Evolutionary conservation across 2,113 vertebrate genomes (phyloP), one percentile per base, ranked within the genome.

Genomic region (Myodes glareolus): DNA sequence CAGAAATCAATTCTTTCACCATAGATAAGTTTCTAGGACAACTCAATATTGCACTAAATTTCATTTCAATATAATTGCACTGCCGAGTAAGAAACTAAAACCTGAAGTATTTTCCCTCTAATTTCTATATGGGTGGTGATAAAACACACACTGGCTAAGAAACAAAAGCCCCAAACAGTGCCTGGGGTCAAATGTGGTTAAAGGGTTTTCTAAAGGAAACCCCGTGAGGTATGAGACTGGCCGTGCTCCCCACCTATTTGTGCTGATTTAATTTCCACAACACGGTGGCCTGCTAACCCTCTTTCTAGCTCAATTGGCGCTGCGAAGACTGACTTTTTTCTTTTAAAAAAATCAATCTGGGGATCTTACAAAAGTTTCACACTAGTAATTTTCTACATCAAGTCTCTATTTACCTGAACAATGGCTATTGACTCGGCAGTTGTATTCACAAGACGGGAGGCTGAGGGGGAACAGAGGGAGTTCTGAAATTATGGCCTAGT

Each of bases 241-340:
- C 36, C 10, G 39, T 55, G 58, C 3, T 91, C 86, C 87, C 68
- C 29, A 94, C 72, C 50, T 96, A 76, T 78, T 89, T 31, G 86
- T 70, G 88, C 89, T 91, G 81, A 97, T 75, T 95, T 96, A 96
- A 95, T 93, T 96, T 95, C 47, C 77, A 92, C 61, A 93, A 93
- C 84, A 95, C 39, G 29, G 94, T 94, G 89, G 92, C 96, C 95
- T 50, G 47, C 77, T 97, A 97, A 94, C 93, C 91, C 81, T 96
- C 93, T 95, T 97, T 97, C 94, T 88, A 92, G 91, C n/a, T 94
- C 91, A 92, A 58, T 0, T 76, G 82, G 47, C 52, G n/a, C 55
- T 6, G 21, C 42, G n/a, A 63, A 86, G 67, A 50, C 33, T 23
- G 11, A 70, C 23, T 84, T 92, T 88, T 96, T 91, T 55, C 78